Conservation (phyloP, 2,797 vertebrate species). For the Tinamus major region DNA sequence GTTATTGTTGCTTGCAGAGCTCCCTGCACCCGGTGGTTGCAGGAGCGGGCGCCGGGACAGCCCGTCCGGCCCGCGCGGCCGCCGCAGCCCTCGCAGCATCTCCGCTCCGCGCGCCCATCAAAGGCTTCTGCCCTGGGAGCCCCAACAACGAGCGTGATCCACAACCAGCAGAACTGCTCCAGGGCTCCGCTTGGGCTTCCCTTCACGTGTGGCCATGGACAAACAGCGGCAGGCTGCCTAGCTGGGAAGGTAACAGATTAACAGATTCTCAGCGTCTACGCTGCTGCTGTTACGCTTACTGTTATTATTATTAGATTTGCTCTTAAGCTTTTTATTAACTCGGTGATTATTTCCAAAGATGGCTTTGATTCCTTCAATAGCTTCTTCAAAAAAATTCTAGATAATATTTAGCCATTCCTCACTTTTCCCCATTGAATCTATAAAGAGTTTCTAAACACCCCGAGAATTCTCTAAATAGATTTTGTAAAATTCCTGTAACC, state of each 20-base stretch:
- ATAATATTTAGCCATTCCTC: conserved; percentile 29
- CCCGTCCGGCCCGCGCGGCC: fast-evolving
- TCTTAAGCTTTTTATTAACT: conserved; percentile 33
- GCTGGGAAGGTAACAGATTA: conserved; percentile 14
- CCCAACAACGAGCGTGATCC: background rate
- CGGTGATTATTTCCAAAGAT: conserved; percentile 34
- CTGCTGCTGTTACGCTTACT: background rate
- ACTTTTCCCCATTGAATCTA: conserved; percentile 11
- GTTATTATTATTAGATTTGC: background rate
- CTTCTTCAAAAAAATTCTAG: background rate
- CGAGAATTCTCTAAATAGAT: conserved; percentile 56
- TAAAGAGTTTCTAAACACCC: conserved; percentile 45
- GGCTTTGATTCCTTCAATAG: conserved; percentile 38
- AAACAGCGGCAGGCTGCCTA: conserved; percentile 20
- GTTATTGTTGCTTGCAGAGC: background rate
- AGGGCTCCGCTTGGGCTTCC: background rate
- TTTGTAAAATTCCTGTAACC: conserved; percentile 58
- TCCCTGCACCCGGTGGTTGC: background rate
- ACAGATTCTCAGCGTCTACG: conserved; percentile 3
- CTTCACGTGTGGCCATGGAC: background rate
- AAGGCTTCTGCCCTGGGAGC: background rate
- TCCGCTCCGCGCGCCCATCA: fast-evolving
- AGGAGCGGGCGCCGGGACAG: background rate
- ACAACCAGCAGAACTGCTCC: background rate
- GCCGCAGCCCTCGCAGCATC: background rate